These are phyloP conservation scores for Eubasilissa splendida DNA, from an alignment of 2,888 invertebrate species.

Conservation along the genomic window DNA sequence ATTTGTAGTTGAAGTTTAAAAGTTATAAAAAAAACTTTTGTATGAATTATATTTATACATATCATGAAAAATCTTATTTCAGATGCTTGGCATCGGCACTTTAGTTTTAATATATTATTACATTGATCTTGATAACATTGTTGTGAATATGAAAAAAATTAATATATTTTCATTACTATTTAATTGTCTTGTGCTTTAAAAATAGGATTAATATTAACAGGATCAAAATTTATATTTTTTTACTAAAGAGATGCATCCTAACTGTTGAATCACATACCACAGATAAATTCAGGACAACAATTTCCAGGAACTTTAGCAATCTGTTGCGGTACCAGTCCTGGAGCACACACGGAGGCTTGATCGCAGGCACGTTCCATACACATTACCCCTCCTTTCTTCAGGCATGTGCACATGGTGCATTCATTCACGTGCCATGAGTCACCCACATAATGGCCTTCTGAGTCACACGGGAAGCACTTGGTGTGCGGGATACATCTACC, in stretches of 20 bases:
- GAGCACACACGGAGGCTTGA: constrained; percentile 74
- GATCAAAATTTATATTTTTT: too few relatives aligned
- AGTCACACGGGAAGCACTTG: constrained; percentile 83
- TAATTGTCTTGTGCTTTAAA: too few relatives aligned
- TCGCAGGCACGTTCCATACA: constrained; percentile 78
- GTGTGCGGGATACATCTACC: constrained; percentile 80
- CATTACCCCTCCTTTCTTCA: constrained; percentile 70
- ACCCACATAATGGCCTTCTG: constrained; percentile 79
- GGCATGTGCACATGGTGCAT: constrained; percentile 83
- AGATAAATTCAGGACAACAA: constrained; percentile 82
- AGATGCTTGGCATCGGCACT: too few relatives aligned
- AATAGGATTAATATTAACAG: too few relatives aligned
- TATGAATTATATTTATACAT: too few relatives aligned
- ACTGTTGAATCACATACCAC: constrained; percentile 68
- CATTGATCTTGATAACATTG: too few relatives aligned
- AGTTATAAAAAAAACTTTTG: too few relatives aligned
- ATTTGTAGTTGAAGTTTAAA: too few relatives aligned
- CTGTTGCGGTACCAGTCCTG: constrained; percentile 72
- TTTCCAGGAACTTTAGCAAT: constrained; percentile 71
- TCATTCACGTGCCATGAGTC: constrained; percentile 82
- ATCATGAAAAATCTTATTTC: too few relatives aligned
- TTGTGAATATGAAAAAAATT: too few relatives aligned
- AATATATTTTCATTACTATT: too few relatives aligned
- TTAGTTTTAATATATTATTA: too few relatives aligned
- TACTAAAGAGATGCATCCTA: not conserved